Conservation (phyloP, 2,888 invertebrate species). For the Baronia brevicornis region DNA sequence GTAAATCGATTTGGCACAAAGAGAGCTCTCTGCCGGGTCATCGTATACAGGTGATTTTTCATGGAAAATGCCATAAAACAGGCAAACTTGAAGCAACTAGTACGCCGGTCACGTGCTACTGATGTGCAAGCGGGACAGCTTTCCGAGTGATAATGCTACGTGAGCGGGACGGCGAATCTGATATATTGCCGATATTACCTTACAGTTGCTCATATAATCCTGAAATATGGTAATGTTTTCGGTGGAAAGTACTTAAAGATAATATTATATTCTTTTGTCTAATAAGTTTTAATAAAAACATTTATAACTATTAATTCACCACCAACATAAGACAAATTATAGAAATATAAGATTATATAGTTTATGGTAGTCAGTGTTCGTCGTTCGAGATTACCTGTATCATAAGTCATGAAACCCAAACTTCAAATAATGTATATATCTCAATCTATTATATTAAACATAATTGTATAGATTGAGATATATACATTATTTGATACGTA, state of each 20-base stretch:
- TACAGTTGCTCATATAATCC: conserved; percentile 5
- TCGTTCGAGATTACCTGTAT: no score
- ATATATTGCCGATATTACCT: conserved; percentile 26
- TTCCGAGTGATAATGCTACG: conserved; percentile 5
- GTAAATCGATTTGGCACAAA: conserved; percentile 2
- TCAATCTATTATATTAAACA: no score
- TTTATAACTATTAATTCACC: no score
- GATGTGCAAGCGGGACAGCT: conserved; percentile 28
- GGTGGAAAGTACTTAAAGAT: conserved; percentile 3
- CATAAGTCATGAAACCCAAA: no score
- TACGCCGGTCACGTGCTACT: conserved; percentile 52
- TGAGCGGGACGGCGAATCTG: conserved; percentile 5
- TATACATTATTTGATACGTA: no score
- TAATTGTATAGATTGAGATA: no score
- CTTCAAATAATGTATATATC: no score
- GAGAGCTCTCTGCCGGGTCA: conserved; percentile 1
- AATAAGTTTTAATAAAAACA: conserved; percentile 90
- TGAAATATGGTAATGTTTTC: conserved; percentile 10
- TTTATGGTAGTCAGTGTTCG: no score
- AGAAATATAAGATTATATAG: no score
- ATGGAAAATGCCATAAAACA: conserved; percentile 51
- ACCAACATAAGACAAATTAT: no score
- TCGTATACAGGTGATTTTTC: conserved; percentile 55
- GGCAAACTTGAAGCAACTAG: conserved; percentile 45
- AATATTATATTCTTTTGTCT: conserved; percentile 72